A percentile compares a stretch with the other conserved stretches of the same genome.
Evolutionary conservation across 1,140 invertebrate species (phyloP).

Genomic region (Bombus balteatus): DNA sequence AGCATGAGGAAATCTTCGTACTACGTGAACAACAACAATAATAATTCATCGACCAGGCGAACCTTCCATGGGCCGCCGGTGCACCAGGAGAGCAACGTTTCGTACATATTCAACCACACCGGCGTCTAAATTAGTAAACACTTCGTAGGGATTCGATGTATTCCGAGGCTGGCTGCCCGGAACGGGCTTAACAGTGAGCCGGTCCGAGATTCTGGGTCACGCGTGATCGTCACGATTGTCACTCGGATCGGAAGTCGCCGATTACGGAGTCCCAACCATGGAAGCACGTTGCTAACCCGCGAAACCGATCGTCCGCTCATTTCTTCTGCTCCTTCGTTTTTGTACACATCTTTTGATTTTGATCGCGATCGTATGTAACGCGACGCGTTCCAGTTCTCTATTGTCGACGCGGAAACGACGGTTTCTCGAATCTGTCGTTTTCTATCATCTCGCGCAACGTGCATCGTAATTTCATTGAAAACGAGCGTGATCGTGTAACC

Average conservation of each 20-base stretch:
- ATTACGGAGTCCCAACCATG: slow-evolving; percentile 6
- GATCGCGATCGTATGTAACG: neutral
- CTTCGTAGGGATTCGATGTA: slow-evolving; percentile 31
- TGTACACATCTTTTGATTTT: too few species aligned
- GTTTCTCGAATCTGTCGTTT: slow-evolving; percentile 18
- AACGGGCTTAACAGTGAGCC: slow-evolving; percentile 48
- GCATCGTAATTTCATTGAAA: too few species aligned
- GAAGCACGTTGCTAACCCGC: neutral
- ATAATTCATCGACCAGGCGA: slow-evolving; percentile 80
- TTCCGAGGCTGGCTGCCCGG: slow-evolving; percentile 48
- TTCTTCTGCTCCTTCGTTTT: neutral
- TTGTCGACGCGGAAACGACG: slow-evolving; percentile 19
- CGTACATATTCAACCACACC: slow-evolving; percentile 88
- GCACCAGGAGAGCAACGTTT: slow-evolving; percentile 88
- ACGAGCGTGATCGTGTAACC: neutral
- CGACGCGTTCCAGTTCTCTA: too few species aligned
- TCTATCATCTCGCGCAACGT: slow-evolving; percentile 1
- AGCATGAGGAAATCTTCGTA: slow-evolving; percentile 92
- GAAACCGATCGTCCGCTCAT: neutral
- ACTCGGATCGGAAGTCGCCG: slow-evolving; percentile 66
- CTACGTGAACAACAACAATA: slow-evolving; percentile 88
- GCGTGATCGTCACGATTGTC: slow-evolving; percentile 65
- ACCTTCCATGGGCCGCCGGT: slow-evolving; percentile 85
- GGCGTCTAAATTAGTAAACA: slow-evolving; percentile 79
- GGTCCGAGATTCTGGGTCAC: slow-evolving; percentile 68